These are phyloP conservation scores for Ctenoplectra terminalis DNA, from an alignment of 1,140 invertebrate species.

Conservation along the genomic window DNA sequence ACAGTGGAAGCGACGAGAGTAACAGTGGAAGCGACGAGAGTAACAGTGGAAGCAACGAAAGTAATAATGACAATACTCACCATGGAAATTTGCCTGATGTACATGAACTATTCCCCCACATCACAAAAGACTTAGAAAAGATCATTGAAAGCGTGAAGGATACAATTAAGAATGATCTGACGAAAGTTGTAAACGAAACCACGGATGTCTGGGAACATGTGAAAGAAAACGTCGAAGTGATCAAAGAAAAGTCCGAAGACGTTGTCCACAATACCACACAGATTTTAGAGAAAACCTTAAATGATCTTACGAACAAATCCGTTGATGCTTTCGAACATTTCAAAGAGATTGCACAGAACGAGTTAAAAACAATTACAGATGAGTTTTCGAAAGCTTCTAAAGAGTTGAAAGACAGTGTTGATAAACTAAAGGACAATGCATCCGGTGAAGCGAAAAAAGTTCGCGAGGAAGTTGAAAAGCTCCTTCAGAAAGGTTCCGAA, in stretches of 20 bases:
- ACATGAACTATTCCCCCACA: not conserved
- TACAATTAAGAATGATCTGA: not conserved
- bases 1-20: too few relatives aligned
- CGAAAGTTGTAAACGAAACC: not conserved
- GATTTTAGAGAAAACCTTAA: not conserved
- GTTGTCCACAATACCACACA: not conserved
- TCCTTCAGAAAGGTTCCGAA: not conserved
- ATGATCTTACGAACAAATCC: not conserved
- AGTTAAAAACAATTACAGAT: not conserved
- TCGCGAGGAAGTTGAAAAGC: not conserved
- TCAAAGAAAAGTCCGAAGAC: too few relatives aligned
- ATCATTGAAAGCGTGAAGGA: not conserved
- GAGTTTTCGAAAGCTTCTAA: not conserved
- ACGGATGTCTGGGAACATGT: not conserved
- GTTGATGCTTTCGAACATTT: not conserved
- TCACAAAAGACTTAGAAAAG: not conserved
- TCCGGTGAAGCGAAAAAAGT: not conserved
- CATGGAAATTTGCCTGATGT: not conserved
- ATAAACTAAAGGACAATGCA: not conserved
- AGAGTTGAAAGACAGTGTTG: not conserved
- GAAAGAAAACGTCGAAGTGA: rapidly evolving
- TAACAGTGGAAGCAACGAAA: not conserved
- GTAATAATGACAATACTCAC: not conserved
- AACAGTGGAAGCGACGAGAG: too few relatives aligned
- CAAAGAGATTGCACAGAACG: not conserved